phyloP scores from a whole-genome alignment of 2,888 invertebrate species.

The Lysandra bellargus region DNA sequence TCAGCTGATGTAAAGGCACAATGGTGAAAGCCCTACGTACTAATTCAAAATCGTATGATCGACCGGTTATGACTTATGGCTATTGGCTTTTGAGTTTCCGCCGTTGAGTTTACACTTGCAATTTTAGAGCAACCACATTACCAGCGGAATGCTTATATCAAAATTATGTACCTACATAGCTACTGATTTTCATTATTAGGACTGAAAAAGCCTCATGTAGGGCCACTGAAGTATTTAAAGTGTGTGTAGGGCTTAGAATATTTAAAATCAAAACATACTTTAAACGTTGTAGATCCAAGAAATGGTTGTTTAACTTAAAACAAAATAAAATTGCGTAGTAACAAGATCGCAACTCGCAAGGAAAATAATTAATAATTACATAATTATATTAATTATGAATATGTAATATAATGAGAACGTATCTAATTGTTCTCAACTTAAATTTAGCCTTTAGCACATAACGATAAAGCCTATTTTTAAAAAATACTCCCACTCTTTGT shows the following conservation, averaged over 20 bases:
- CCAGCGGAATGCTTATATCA: too few relatives aligned
- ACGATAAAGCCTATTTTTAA: background rate
- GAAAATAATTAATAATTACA: background rate
- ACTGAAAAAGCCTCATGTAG: too few relatives aligned
- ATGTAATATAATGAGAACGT: background rate
- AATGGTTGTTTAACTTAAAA: background rate
- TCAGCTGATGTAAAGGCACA: constrained; percentile 42
- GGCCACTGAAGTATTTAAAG: too few relatives aligned
- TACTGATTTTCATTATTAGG: too few relatives aligned
- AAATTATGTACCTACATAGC: too few relatives aligned
- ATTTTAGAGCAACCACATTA: background rate
- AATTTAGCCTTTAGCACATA: background rate
- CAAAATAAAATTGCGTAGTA: background rate
- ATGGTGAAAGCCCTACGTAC: constrained; percentile 21
- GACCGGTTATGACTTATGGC: background rate
- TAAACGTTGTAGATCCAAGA: background rate
- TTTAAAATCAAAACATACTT: too few relatives aligned
- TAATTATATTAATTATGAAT: too few relatives aligned
- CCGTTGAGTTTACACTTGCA: constrained; percentile 4
- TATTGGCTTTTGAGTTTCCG: background rate
- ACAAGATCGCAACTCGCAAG: background rate
- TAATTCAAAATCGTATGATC: constrained; percentile 30
- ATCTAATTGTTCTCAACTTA: constrained; percentile 25
- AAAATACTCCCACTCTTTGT: constrained; percentile 1
- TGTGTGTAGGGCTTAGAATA: too few relatives aligned